Percentiles rank a stretch among this genome's conserved stretches.
These are phyloP conservation scores for Heteropelma amictum DNA, from an alignment of 2,888 invertebrate genomes.

Conservation along the genomic window DNA sequence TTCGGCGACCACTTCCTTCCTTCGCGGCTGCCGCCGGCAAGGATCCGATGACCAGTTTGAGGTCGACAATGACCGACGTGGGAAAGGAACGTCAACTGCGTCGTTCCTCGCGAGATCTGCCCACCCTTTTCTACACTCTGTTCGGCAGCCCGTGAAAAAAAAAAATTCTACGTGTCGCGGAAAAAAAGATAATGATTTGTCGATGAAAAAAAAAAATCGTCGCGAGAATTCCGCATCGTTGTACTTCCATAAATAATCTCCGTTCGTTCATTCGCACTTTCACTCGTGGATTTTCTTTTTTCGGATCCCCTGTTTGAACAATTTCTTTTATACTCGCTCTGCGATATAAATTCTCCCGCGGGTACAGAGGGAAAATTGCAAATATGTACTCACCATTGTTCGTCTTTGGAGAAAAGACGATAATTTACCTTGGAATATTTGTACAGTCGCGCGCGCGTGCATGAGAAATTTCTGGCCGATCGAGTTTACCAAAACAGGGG, in stretches of 20 bases:
- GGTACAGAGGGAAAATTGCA: conserved; percentile 29
- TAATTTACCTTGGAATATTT: conserved; percentile 42
- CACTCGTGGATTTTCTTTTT: conserved; percentile 35
- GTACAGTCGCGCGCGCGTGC: neutral
- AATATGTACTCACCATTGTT: conserved; percentile 11
- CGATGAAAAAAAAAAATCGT: no score
- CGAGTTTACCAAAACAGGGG: conserved; percentile 19
- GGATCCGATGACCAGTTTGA: conserved; percentile 77
- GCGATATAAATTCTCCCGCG: conserved; percentile 19
- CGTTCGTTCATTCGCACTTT: neutral
- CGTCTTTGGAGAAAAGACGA: conserved; percentile 17
- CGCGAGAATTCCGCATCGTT: neutral
- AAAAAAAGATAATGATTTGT: no score
- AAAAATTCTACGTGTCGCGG: no score
- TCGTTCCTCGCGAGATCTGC: conserved; percentile 48
- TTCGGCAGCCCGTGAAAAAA: neutral
- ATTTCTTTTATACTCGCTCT: conserved; percentile 8
- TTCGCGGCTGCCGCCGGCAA: conserved; percentile 62
- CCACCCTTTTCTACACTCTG: conserved; percentile 10
- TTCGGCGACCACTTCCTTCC: conserved; percentile 76
- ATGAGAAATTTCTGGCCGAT: conserved; percentile 27
- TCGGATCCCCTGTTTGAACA: conserved; percentile 2
- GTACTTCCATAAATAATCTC: neutral
- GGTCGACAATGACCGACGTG: conserved; percentile 76
- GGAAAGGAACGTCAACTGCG: conserved; percentile 75